These are phyloP conservation scores for Conger conger DNA, from an alignment of 2,113 vertebrate genomes.

Conservation along the genomic window DNA sequence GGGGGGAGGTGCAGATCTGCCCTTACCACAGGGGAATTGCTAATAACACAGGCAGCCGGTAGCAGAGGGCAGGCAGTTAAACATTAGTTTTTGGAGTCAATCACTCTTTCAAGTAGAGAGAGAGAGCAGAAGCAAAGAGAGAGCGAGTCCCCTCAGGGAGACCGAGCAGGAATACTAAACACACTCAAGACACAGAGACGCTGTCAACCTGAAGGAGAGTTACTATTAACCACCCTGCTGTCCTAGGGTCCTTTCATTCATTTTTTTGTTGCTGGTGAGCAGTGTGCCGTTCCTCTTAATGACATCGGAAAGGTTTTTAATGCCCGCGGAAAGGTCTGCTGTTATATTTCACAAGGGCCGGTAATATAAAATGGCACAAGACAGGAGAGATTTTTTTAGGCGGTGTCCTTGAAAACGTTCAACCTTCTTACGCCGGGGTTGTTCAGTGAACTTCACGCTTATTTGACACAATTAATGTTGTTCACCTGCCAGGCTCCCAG, in stretches of 20 bases:
- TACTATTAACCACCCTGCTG: background rate
- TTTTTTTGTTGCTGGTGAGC: background rate
- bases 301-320: background rate
- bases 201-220: conserved; percentile 4
- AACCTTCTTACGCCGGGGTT: background rate
- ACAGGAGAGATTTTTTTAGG: background rate
- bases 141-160: background rate
- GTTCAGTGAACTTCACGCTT: background rate
- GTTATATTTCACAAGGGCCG: background rate
- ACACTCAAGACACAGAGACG: background rate
- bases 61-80: background rate
- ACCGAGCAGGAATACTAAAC: background rate
- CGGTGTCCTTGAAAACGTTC: background rate
- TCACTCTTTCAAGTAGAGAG: conserved; percentile 1
- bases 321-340: background rate
- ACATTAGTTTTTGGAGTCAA: conserved; percentile 10
- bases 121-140: background rate
- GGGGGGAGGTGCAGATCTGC: background rate
- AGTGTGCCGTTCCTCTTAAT: background rate
- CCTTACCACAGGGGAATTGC: background rate
- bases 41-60: background rate
- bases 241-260: background rate
- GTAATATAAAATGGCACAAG: background rate
- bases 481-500: background rate
- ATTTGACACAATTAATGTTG: background rate